phyloP scores from a whole-genome alignment of 1,140 invertebrate genomes.

The Phymastichus coffea region DNA sequence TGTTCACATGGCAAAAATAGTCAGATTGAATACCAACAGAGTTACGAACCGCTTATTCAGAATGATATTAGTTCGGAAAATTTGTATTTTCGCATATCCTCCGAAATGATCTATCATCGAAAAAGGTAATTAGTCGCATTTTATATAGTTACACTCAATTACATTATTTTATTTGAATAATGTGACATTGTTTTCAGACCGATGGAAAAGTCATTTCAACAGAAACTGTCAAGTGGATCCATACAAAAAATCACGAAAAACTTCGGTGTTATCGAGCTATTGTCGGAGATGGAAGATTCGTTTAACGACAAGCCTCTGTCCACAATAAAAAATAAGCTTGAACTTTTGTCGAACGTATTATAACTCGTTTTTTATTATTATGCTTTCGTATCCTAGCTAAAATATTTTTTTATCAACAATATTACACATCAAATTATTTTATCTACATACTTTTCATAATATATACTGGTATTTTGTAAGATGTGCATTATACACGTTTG shows the following conservation, averaged over 20 bases:
- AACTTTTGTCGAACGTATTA: conserved; percentile 13
- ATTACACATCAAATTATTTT: background rate
- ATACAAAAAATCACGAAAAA: conserved; percentile 53
- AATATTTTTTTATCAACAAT: conserved; percentile 29
- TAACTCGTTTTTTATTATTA: background rate
- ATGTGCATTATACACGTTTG: too few relatives aligned
- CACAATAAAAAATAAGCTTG: background rate
- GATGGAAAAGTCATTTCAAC: conserved; percentile 62
- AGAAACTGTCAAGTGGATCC: conserved; percentile 64
- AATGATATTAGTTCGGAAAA: conserved; percentile 83
- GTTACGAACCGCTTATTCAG: conserved; percentile 88
- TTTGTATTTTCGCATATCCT: conserved; percentile 79
- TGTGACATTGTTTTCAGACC: conserved; percentile 46
- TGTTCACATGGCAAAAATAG: conserved; percentile 81
- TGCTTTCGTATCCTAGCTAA: background rate
- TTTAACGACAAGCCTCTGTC: background rate
- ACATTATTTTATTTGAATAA: conserved; percentile 10
- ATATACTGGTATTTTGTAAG: background rate
- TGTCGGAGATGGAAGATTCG: conserved; percentile 37
- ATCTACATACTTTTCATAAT: background rate
- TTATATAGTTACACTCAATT: background rate
- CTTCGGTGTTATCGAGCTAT: conserved; percentile 31
- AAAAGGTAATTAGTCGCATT: background rate
- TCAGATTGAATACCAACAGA: conserved; percentile 81
- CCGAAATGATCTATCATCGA: conserved; percentile 62